Conservation (phyloP, 2,113 vertebrate genomes). For the Lagopus leucura region DNA sequence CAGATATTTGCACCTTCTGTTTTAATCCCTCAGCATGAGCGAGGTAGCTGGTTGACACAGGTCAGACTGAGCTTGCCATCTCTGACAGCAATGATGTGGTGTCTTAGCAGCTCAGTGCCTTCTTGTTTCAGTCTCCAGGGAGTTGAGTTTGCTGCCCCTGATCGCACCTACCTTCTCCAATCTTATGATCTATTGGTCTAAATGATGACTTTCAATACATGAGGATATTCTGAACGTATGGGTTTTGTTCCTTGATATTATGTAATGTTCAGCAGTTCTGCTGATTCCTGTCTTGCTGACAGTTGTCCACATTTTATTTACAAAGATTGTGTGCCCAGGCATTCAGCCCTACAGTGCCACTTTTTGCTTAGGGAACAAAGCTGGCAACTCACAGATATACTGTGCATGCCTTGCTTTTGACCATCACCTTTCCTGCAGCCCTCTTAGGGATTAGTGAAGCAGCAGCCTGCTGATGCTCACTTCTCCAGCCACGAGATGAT, state of each 20-base stretch:
- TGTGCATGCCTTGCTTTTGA: background rate
- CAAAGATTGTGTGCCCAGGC: background rate
- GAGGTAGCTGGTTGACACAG: background rate
- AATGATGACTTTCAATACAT: background rate
- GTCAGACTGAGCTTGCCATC: background rate
- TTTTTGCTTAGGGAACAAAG: background rate
- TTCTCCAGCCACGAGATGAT: background rate
- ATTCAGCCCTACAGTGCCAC: accelerated
- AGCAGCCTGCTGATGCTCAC: background rate
- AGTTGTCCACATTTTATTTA: background rate
- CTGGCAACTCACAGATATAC: background rate
- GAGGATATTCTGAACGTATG: background rate
- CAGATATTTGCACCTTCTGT: background rate
- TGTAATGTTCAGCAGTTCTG: background rate
- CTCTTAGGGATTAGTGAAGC: background rate
- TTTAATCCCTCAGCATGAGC: background rate
- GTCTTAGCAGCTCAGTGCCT: background rate
- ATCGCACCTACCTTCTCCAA: background rate
- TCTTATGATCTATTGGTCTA: background rate
- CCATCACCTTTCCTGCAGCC: background rate
- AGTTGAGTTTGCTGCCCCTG: background rate
- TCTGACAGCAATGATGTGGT: background rate
- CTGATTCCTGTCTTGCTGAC: background rate
- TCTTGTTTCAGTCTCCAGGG: accelerated
- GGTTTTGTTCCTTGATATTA: background rate